Conservation (phyloP, 30 jellyfish, hydroid and myxozoan species). For the Aurelia sp. region DNA sequence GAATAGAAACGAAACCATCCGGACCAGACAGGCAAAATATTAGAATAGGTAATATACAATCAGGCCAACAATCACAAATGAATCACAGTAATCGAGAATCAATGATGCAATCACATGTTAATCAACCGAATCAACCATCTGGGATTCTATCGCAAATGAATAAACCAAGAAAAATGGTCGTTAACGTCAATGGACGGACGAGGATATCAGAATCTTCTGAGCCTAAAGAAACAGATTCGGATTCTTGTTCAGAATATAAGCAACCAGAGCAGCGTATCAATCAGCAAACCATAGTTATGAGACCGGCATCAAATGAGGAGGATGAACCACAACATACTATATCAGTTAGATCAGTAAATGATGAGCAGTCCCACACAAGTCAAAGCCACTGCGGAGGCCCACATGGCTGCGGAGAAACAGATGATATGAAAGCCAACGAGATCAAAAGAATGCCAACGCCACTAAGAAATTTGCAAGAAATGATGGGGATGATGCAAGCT, state of each 20-base stretch:
- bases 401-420: conserved; percentile 6
- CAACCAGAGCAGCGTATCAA: too few relatives aligned
- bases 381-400: conserved; percentile 7
- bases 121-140: neutral
- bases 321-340: neutral
- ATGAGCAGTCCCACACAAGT: neutral
- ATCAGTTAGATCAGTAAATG: neutral
- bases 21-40: neutral
- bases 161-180: conserved; percentile 51
- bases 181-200: conserved; percentile 53
- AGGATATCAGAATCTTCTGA: conserved; percentile 17
- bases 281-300: too few relatives aligned
- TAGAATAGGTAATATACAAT: too few relatives aligned
- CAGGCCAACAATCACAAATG: too few relatives aligned
- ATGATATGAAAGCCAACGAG: neutral
- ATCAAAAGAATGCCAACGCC: conserved; percentile 27
- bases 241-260: neutral
- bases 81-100: too few relatives aligned
- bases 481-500: conserved; percentile 32
- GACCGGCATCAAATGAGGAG: neutral
- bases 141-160: neutral
- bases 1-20: neutral
- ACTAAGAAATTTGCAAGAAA: conserved; percentile 7
- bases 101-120: neutral
- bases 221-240: neutral